phyloP scores from a whole-genome alignment of 2,113 vertebrate genomes.

The Orientallactaga bullata region DNA sequence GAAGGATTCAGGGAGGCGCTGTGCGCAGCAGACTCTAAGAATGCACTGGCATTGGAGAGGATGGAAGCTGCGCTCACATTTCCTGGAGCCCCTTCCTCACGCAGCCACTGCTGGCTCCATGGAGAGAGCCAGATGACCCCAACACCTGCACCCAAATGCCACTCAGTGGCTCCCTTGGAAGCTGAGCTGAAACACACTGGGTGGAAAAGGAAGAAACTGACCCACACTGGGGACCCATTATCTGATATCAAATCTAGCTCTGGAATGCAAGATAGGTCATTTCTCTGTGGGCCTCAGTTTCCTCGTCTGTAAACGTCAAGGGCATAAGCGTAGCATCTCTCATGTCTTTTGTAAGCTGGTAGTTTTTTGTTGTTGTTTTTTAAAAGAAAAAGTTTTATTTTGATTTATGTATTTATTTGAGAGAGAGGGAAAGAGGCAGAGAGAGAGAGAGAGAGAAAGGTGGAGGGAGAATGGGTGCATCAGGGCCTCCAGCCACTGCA shows the following conservation, averaged over 20 bases:
- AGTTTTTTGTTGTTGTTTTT: neutral
- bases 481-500: no score
- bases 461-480: no score
- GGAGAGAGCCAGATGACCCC: neutral
- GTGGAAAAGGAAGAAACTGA: neutral
- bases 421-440: no score
- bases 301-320: neutral
- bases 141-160: neutral
- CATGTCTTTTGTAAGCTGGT: neutral
- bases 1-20: neutral
- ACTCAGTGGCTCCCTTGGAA: neutral
- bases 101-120: neutral
- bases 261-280: neutral
- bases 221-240: neutral
- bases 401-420: no score
- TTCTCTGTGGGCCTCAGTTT: neutral
- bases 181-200: conserved; percentile 6
- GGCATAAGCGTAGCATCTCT: neutral
- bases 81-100: neutral
- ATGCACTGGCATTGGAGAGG: fast-evolving
- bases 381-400: neutral
- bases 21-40: conserved; percentile 9
- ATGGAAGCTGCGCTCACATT: neutral
- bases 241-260: neutral
- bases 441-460: no score